Evolutionary conservation across 2,113 vertebrate genomes (phyloP).

Genomic region (Nannobrachium achirus): DNA sequence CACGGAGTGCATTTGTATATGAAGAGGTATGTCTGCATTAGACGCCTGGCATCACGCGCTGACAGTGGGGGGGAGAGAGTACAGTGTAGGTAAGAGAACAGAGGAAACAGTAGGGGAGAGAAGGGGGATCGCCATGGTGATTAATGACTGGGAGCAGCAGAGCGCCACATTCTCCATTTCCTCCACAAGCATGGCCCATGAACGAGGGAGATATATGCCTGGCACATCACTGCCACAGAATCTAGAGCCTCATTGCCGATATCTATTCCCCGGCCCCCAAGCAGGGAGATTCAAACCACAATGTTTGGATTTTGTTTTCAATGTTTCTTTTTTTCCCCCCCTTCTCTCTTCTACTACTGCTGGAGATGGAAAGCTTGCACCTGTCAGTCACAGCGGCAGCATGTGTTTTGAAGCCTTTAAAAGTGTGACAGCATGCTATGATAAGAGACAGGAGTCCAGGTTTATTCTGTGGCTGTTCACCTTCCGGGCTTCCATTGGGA

Average conservation of each 20-base stretch:
- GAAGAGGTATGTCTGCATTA: conserved; percentile 63
- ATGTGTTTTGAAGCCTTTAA: conserved; percentile 64
- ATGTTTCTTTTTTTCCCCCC: neutral
- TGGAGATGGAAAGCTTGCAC: conserved; percentile 55
- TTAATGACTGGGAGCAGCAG: conserved; percentile 68
- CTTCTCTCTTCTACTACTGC: neutral
- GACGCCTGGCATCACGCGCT: conserved; percentile 30
- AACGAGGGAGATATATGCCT: conserved; percentile 36
- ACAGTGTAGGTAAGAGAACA: conserved; percentile 39
- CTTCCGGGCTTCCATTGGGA: conserved; percentile 53
- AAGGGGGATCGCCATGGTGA: conserved; percentile 56
- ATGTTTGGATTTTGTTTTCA: conserved; percentile 44
- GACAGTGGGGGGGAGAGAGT: conserved; percentile 42
- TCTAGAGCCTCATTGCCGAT: conserved; percentile 29
- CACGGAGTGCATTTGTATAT: conserved; percentile 42
- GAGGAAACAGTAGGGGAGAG: conserved; percentile 13
- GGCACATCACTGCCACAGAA: conserved; percentile 25
- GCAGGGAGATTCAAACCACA: conserved; percentile 36
- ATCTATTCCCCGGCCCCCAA: neutral
- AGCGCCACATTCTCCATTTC: conserved; percentile 41
- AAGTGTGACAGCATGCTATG: conserved; percentile 59
- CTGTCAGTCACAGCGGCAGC: conserved; percentile 64
- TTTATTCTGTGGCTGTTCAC: conserved; percentile 35
- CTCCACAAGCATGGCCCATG: conserved; percentile 43
- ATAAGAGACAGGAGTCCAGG: conserved; percentile 49